Base-by-base conservation (phyloP, 2,113 vertebrate species). In the Phoenicopterus ruber region DNA sequence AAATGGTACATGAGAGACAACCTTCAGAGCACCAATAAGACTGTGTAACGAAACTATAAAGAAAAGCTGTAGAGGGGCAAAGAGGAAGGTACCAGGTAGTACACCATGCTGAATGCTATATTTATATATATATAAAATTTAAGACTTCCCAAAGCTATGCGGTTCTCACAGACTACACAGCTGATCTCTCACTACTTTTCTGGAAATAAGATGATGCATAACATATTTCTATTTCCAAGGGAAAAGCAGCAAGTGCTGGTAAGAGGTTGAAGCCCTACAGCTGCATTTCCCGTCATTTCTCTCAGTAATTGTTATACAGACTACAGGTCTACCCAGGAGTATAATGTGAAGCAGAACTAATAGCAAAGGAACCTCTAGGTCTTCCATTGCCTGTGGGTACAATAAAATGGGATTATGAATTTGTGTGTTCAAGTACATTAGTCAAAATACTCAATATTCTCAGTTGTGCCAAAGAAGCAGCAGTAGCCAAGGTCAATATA, bases 361-460 rank as follows among this genome's bases (percentile, higher is more conserved):
- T 83, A 89, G 47, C 28, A 89, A 87, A 93, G 57, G 40, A 70
- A 87, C 76, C 50, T 84, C 55, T 84, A 89, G 61, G 74, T 91
- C 86, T 87, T 94, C 34, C 21, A 52, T 49, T 74, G 87, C 87
- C 84, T 61, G 44, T 59, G 82, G 93, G 47, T 85, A 85, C 31
- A 91, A 89, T 88, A 84, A 94, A 85, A 91, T 46, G 17, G 46
- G 49, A 94, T 82, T 82, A 94, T 58, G 44, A 92, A 74, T 86
- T 67, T 71, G n/a, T 67, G 31, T 1, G 1, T 79, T 81, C 69
- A 79, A 77, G 40, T 49, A 65, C 57, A 38, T 77, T 82, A 90
- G 54, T 94, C 84, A 91, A 85, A 96, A 87, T 82, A 69, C 42
- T 95, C 61, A 46, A 69, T 80, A 91, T 69, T 80, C 44, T 79